Percentiles rank a stretch among this genome's conserved stretches.
These are phyloP conservation scores for Rhabdomys dilectus DNA, from an alignment of 2,113 vertebrate genomes.

Conservation along the genomic window DNA sequence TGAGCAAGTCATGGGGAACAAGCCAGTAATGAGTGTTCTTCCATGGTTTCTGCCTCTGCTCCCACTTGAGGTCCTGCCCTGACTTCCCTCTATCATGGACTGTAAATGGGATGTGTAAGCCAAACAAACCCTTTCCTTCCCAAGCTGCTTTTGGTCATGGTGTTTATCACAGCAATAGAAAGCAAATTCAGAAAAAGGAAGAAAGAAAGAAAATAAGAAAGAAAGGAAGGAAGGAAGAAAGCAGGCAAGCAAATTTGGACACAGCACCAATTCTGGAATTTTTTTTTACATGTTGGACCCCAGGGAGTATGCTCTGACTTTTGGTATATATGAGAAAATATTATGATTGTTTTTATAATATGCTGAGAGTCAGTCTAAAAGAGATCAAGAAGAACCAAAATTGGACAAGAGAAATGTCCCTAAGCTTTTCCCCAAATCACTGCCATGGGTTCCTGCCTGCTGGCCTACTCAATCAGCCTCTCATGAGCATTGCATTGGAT, in stretches of 20 bases:
- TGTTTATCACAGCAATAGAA: background rate
- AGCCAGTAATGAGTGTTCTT: background rate
- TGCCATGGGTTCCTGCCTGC: background rate
- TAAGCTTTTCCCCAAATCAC: background rate
- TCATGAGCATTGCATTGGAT: background rate
- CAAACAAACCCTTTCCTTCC: background rate
- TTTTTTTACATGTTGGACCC: slow-evolving; percentile 5
- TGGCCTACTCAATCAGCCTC: background rate
- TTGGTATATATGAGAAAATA: slow-evolving; percentile 21
- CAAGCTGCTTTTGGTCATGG: background rate
- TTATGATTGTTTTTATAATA: slow-evolving; percentile 1
- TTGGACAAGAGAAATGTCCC: background rate
- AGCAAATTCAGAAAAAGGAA: background rate
- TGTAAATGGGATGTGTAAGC: background rate
- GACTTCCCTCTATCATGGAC: background rate
- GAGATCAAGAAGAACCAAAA: slow-evolving; percentile 10
- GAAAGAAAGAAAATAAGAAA: too few relatives aligned
- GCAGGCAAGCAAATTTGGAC: too few relatives aligned
- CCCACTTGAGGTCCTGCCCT: background rate
- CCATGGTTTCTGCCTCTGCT: background rate
- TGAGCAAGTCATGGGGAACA: background rate
- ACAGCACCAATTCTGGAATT: background rate
- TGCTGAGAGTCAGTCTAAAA: background rate
- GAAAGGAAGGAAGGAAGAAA: too few relatives aligned
- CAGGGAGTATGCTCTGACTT: background rate